Percentiles rank a stretch among this genome's conserved stretches.
Evolutionary conservation across 2,797 vertebrate species (phyloP).

Genomic region (Danio jaintianensis): DNA sequence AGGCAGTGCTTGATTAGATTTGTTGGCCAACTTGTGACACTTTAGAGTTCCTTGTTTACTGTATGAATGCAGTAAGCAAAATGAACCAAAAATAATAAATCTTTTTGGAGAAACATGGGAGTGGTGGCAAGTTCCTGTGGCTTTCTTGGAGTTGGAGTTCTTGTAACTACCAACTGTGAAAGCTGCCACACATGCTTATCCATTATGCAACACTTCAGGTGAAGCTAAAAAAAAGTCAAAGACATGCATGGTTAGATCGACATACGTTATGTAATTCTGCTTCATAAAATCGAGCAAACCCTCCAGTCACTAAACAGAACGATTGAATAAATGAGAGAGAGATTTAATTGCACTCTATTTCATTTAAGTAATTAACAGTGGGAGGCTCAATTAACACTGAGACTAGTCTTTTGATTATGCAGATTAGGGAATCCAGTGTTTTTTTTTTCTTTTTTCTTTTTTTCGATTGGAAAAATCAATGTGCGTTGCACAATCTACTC

Average conservation of each 20-base stretch:
- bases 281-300: neutral
- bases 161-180: no score
- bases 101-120: no score
- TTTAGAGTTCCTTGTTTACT: no score
- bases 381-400: slow-evolving; percentile 23
- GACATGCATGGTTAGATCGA: neutral
- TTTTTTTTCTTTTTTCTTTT: no score
- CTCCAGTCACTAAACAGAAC: slow-evolving; percentile 28
- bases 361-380: slow-evolving; percentile 46
- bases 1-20: no score
- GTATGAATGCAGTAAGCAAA: no score
- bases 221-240: neutral
- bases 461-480: slow-evolving; percentile 16
- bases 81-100: no score
- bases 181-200: slow-evolving; percentile 1
- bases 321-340: slow-evolving; percentile 32
- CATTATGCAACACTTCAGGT: slow-evolving; percentile 24
- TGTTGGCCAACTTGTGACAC: no score
- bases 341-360: slow-evolving; percentile 40
- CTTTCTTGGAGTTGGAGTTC: no score
- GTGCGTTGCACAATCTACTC: neutral
- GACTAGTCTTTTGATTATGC: slow-evolving; percentile 42
- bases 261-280: neutral
- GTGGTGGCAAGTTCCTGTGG: no score
- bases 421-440: slow-evolving; percentile 19